Evolutionary conservation across 2,888 invertebrate species (phyloP).

Genomic region (Drosophila longiperda): DNA sequence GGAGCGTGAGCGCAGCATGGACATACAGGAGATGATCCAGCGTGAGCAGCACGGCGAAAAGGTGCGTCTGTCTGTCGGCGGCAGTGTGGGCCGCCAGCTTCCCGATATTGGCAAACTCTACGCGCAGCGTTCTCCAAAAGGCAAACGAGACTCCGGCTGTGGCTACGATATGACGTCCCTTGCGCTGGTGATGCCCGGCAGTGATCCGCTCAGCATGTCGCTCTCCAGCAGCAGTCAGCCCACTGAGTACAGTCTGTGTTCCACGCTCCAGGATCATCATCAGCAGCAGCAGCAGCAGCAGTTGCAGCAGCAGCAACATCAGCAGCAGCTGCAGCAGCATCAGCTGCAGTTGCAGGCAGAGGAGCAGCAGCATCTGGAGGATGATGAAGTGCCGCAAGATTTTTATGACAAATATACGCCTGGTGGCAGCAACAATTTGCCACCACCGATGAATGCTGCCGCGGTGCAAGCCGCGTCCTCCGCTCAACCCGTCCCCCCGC

Average conservation of each 20-base stretch:
- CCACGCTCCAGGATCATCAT: conserved; percentile 66
- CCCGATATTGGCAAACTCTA: conserved; percentile 84
- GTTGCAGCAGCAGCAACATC: conserved; percentile 11
- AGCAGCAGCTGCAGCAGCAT: conserved; percentile 19
- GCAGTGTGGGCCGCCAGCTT: conserved; percentile 77
- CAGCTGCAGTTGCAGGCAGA: conserved; percentile 16
- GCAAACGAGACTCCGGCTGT: conserved; percentile 71
- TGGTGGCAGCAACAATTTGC: conserved; percentile 67
- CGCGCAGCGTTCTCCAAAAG: conserved; percentile 81
- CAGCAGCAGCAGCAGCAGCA: conserved; percentile 43
- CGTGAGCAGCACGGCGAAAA: conserved; percentile 81
- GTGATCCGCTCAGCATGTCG: conserved; percentile 67
- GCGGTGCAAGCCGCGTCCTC: conserved; percentile 35
- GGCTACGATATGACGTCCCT: conserved; percentile 63
- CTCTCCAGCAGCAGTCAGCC: conserved; percentile 54
- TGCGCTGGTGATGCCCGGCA: conserved; percentile 70
- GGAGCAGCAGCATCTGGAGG: conserved; percentile 36
- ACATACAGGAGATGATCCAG: conserved; percentile 84
- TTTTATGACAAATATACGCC: conserved; percentile 81
- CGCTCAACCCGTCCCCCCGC: conserved; percentile 47
- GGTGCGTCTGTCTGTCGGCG: conserved; percentile 59
- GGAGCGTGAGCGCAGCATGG: conserved; percentile 85
- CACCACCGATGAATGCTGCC: conserved; percentile 28
- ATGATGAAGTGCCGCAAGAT: conserved; percentile 80
- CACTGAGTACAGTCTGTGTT: conserved; percentile 75